Evolutionary conservation across 2,113 vertebrate genomes (phyloP), one percentile per base, ranked within the genome.

Genomic region (Leiothrix lutea): DNA sequence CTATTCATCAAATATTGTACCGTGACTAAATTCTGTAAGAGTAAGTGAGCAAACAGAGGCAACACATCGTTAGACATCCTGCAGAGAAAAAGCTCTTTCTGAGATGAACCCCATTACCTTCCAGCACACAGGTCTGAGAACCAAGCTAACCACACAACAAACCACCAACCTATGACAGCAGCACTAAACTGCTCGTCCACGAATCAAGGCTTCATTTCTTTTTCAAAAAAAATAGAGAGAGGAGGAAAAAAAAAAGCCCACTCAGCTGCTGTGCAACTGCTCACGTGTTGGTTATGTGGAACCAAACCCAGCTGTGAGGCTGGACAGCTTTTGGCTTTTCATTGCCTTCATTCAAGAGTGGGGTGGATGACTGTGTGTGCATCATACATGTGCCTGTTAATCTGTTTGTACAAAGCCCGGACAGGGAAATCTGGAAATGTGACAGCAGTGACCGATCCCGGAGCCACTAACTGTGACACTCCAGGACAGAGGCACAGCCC

Each of bases 121-220:
- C 79, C 86, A 96, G 71, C 74, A 92, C 57, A 47, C n/a, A 26
- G 88, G 96, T 73, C 94, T 93, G 90, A 91, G 96, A 97, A 94
- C 93, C 93, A 28, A 94, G 90, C 88, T 92, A 97, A 96, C 93
- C 95, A 92, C 90, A 95, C 92, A 96, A 95, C 92, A 97, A 97
- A 96, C 95, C 95, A 1, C 75, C 45, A 4, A 90, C 90, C 72
- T 94, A 74, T 42, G 61, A 65, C 88, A 93, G 88, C 75, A 71
- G 57, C 92, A 67, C 88, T 75, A 21, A 77, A 70, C 80, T 84
- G 85, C 64, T 31, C 6, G 17, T 86, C 95, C 88, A 78, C 44
- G 0, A 93, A 92, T 53, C 88, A 60, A 93, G 88, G 15, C 66
- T 87, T 85, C 44, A 36, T 16, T 82, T 66, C 72, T 71, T 54